Evolutionary conservation across 2,888 invertebrate species (phyloP).

Genomic region (Dendrolimus pini): DNA sequence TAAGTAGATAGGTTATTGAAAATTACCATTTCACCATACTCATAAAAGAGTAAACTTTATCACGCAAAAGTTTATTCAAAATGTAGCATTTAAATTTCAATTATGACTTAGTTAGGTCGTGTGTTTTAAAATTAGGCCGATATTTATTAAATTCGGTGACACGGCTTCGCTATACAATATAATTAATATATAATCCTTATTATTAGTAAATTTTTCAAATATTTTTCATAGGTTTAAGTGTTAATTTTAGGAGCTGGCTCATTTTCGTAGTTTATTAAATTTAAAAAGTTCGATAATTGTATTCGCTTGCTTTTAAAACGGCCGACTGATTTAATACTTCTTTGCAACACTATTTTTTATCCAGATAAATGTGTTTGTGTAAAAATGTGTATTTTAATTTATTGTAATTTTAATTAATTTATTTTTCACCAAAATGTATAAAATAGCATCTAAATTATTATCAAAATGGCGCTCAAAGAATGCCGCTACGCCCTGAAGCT

Average conservation of each 20-base stretch:
- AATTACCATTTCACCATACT: no score
- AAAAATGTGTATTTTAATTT: no score
- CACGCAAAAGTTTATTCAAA: no score
- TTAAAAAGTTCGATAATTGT: neutral
- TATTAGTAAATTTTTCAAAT: constrained; percentile 28
- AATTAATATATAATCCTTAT: constrained; percentile 10
- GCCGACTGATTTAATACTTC: neutral
- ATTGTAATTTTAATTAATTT: no score
- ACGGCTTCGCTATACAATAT: constrained; percentile 18
- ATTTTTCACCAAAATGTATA: no score
- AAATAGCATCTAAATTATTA: no score
- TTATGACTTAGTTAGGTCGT: constrained; percentile 7
- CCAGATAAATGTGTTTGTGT: no score
- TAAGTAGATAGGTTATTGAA: no score
- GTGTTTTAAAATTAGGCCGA: constrained; percentile 11
- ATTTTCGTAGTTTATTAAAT: constrained; percentile 18
- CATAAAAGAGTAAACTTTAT: no score
- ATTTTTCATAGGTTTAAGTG: constrained; percentile 30
- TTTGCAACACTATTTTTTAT: neutral
- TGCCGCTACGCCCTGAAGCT: no score
- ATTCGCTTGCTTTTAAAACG: neutral
- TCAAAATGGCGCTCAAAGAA: no score
- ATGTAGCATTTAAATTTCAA: constrained; percentile 1
- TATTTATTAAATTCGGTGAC: constrained; percentile 6
- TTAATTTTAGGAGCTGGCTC: constrained; percentile 37